These are phyloP conservation scores for Gallinago undulata DNA, from an alignment of 2,113 vertebrate species.

Conservation along the genomic window DNA sequence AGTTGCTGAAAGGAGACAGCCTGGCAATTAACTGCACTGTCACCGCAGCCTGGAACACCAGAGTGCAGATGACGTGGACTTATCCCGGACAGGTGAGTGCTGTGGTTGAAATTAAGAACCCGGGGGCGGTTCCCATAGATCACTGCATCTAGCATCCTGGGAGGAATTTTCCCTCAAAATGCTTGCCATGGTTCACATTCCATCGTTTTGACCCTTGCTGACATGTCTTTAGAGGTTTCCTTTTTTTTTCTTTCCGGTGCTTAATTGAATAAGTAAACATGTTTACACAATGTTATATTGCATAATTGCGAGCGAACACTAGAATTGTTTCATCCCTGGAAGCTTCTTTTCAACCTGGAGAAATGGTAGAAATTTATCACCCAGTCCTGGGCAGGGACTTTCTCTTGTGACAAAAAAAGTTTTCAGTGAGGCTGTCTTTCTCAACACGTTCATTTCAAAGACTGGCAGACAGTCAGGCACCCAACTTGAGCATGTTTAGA, in stretches of 20 bases:
- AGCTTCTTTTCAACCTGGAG: slow-evolving; percentile 18
- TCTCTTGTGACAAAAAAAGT: slow-evolving; percentile 35
- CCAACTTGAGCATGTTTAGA: slow-evolving; percentile 35
- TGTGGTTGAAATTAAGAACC: background rate
- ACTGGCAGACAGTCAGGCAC: slow-evolving; percentile 66
- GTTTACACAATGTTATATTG: slow-evolving; percentile 25
- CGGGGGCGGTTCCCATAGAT: background rate
- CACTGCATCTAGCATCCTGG: background rate
- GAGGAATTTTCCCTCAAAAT: background rate
- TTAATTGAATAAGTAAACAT: slow-evolving; percentile 45
- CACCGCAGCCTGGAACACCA: slow-evolving; percentile 86
- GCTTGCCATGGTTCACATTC: background rate
- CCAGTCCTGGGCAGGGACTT: background rate
- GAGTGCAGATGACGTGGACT: slow-evolving; percentile 89
- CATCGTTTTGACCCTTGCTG: slow-evolving; percentile 17
- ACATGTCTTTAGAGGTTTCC: slow-evolving; percentile 44
- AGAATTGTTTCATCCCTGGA: slow-evolving; percentile 18
- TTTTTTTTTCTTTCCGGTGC: background rate
- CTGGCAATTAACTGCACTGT: slow-evolving; percentile 88
- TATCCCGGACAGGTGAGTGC: slow-evolving; percentile 88
- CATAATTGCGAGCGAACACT: background rate
- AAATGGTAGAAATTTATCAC: slow-evolving; percentile 55
- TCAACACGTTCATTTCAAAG: slow-evolving; percentile 22
- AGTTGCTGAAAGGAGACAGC: slow-evolving; percentile 77
- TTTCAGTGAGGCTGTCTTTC: slow-evolving; percentile 9